Evolutionary conservation across 92 coral and sea anemone species (phyloP).

Genomic region (Virgularia gustaviana): DNA sequence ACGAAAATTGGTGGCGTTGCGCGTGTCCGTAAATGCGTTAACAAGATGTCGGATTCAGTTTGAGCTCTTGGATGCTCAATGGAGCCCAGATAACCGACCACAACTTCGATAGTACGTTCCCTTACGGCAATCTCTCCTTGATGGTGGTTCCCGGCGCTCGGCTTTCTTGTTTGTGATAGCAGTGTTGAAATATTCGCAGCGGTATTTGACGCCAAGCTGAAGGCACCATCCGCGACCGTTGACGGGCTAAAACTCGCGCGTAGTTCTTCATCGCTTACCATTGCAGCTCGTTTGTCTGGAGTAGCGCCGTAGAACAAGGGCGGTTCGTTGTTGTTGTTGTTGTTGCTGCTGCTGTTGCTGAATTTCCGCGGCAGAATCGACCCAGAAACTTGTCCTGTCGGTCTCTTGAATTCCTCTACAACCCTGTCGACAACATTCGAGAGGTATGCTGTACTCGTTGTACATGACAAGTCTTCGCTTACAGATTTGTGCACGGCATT

Average conservation of each 20-base stretch:
- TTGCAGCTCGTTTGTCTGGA: no score
- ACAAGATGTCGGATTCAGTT: conserved; percentile 67
- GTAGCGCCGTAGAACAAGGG: conserved; percentile 64
- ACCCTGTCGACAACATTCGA: conserved; percentile 85
- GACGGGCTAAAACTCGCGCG: conserved; percentile 71
- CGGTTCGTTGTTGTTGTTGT: conserved; percentile 56
- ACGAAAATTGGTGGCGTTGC: conserved; percentile 65
- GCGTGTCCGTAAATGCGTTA: conserved; percentile 81
- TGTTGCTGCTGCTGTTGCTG: conserved; percentile 28
- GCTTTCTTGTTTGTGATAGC: no score
- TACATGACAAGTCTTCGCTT: conserved; percentile 54
- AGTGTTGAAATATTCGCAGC: conserved; percentile 56
- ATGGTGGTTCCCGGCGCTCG: conserved; percentile 37
- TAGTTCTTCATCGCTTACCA: conserved; percentile 89
- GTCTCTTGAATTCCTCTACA: conserved; percentile 82
- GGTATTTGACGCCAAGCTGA: conserved; percentile 49
- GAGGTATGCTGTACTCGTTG: conserved; percentile 52
- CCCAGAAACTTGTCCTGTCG: conserved; percentile 59
- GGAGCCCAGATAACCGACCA: conserved; percentile 94
- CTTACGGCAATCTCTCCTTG: conserved; percentile 29
- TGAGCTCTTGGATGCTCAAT: conserved; percentile 76
- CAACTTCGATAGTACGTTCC: conserved; percentile 53
- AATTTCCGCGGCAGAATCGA: conserved; percentile 31
- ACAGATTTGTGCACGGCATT: conserved; percentile 13
- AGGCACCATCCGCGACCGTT: no score